Evolutionary conservation across 2,797 vertebrate species (phyloP).

Genomic region (Myotis daubentonii): DNA sequence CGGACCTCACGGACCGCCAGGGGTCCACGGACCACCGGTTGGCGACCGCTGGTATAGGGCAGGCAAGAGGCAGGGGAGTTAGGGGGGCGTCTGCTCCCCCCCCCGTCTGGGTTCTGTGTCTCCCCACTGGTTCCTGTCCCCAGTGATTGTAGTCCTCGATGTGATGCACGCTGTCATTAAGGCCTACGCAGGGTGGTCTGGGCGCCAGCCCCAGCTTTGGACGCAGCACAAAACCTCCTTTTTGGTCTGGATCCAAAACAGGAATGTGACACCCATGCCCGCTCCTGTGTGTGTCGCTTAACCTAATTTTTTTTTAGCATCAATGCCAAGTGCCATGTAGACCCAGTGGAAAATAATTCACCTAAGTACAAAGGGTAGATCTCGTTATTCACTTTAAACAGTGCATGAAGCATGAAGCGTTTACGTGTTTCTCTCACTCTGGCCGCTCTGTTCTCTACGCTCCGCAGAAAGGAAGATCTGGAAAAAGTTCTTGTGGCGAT

Average conservation of each 20-base stretch:
- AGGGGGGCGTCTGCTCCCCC: neutral
- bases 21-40: too few relatives aligned
- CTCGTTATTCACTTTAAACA: neutral
- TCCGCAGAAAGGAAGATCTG: neutral
- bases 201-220: neutral
- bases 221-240: neutral
- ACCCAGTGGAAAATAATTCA: neutral
- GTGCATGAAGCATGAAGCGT: fast-evolving
- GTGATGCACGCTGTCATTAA: too few relatives aligned
- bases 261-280: neutral
- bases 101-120: neutral
- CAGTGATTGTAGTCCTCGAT: fast-evolving
- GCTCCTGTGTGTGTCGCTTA: neutral
- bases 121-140: neutral
- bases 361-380: neutral
- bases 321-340: neutral
- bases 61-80: neutral
- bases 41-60: too few relatives aligned
- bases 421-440: fast-evolving
- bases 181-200: too few relatives aligned
- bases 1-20: too few relatives aligned
- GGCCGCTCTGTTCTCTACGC: neutral
- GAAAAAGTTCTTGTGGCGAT: fast-evolving
- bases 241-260: neutral
- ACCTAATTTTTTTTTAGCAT: slow-evolving; percentile 53